Evolutionary conservation across 2,888 invertebrate genomes (phyloP), one percentile per base, ranked within the genome.

Genomic region (Oithona nana): DNA sequence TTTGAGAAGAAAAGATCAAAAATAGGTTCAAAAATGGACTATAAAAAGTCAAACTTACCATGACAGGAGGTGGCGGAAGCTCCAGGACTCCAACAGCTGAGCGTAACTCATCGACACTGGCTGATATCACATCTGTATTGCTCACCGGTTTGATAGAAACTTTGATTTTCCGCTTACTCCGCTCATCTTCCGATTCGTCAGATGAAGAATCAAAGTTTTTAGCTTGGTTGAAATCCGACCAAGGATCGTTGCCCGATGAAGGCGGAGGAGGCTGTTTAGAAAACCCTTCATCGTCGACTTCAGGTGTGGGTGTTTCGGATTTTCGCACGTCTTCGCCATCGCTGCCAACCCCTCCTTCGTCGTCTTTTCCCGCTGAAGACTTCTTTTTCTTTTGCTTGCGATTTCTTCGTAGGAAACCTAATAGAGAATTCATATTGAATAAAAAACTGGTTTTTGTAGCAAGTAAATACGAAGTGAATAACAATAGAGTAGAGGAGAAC

Each of bases 201-300:
- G 90, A 86, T 69, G 85, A 86, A 4, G 92, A 90, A 72, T 90
- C 88, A 71, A 88, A 90, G 73, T 83, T 85, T 73, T 85, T 86
- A 69, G 82, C 82, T 68, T 81, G 81, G 69, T 81, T 80, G 28
- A 66, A 58, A n/a, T 65, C 65, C 11, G 60, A 20, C 57, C 65
- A 65, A n/a, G 64, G 63, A 39, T 54, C 55, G n/a, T 24, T 28
- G 28, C 20, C 50, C 31, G 61, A 8, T 30, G 8, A 16, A 26
- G 29, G 28, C 4, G 29, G 31, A 68, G 67, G 57, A 66, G 88
- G 92, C 73, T 88, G 81, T 69, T 93, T 86, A 68, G 87, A 86
- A 72, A 84, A 94, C 13, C 93, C 93, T 73, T 93, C 93, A 69
- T 90, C 92, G 73, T 94, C 93, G 2, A 93, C 86, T 74, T 88